Evolutionary conservation across 2,797 vertebrate genomes (phyloP).

Genomic region (Anniella stebbinsi): DNA sequence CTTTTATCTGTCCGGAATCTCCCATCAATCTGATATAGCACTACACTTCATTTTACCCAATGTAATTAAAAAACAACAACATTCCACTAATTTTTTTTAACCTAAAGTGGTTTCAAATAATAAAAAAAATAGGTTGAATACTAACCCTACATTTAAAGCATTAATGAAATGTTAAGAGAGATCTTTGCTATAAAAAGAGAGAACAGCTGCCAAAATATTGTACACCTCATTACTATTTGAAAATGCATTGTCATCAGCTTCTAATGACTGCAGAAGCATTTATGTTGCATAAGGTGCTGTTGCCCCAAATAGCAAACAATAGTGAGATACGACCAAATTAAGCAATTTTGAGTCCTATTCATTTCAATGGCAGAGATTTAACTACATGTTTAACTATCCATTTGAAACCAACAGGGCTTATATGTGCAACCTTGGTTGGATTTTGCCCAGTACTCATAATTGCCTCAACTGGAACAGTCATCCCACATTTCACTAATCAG

Average conservation of each 20-base stretch:
- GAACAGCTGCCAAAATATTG: neutral
- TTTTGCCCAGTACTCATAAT: neutral
- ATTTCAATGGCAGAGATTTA: conserved; percentile 4
- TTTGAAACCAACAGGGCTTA: neutral
- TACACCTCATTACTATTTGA: neutral
- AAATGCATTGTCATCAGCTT: neutral
- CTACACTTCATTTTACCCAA: neutral
- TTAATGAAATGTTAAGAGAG: neutral
- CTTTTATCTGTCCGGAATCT: too few species aligned
- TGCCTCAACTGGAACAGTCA: neutral
- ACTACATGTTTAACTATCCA: neutral
- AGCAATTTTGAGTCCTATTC: neutral
- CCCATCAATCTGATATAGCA: too few species aligned
- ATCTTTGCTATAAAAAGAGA: neutral
- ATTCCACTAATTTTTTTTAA: too few species aligned
- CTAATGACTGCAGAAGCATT: neutral
- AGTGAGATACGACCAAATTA: neutral
- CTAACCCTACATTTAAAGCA: neutral
- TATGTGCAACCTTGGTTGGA: neutral
- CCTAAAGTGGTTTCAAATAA: neutral
- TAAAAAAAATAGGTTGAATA: neutral
- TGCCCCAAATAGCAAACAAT: neutral
- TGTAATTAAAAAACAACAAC: too few species aligned
- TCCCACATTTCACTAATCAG: neutral
- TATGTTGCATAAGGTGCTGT: neutral